phyloP scores from a whole-genome alignment of 2,797 vertebrate genomes.

The Pygocentrus nattereri region DNA sequence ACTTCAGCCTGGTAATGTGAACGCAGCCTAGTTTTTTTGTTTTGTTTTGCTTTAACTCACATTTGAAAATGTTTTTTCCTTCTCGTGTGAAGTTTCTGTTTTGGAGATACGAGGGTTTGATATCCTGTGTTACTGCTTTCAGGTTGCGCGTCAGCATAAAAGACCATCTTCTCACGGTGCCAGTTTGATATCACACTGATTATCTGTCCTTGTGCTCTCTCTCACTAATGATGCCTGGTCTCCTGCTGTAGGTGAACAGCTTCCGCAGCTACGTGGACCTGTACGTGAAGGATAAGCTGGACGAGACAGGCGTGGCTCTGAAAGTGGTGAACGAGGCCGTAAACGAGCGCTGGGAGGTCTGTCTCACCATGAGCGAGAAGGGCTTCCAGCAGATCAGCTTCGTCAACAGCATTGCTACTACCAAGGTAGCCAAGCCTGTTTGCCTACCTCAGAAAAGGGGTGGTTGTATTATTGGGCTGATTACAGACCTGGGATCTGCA shows the following conservation, averaged over 20 bases:
- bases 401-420: conserved; percentile 93
- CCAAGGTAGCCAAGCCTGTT: conserved; percentile 78
- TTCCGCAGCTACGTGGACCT: conserved; percentile 93
- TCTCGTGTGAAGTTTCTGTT: too few relatives aligned
- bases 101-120: too few relatives aligned
- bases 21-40: too few relatives aligned
- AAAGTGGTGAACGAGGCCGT: conserved; percentile 90
- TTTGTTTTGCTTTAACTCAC: too few relatives aligned
- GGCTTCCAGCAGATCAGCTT: conserved; percentile 94
- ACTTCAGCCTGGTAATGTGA: too few relatives aligned
- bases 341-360: conserved; percentile 91
- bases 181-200: too few relatives aligned
- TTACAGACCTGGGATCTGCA: neutral
- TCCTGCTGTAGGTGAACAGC: conserved; percentile 80
- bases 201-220: neutral
- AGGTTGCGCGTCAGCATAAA: too few relatives aligned
- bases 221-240: neutral
- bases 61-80: too few relatives aligned
- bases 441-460: neutral
- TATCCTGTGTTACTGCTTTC: too few relatives aligned
- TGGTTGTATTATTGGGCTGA: neutral
- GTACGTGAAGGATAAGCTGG: conserved; percentile 91
- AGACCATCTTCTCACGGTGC: too few relatives aligned
- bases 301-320: conserved; percentile 88
- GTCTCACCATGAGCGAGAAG: conserved; percentile 90